Evolutionary conservation across 2,888 invertebrate species (phyloP), one percentile per base, ranked within the genome.

Genomic region (Platycheirus albimanus): DNA sequence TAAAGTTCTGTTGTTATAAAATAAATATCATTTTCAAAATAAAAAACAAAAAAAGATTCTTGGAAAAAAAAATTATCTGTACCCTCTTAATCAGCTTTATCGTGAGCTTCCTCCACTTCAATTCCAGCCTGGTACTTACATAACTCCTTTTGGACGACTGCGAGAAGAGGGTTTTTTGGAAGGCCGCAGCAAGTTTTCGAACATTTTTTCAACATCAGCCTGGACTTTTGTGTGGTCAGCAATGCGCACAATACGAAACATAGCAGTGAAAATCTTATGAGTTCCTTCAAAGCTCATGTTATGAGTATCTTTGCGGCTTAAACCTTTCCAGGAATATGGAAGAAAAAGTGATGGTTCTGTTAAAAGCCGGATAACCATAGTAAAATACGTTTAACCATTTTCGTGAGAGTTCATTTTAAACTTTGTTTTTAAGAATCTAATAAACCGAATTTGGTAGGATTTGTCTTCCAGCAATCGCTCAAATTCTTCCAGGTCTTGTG

Each of bases 251-350:
- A 28, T 49, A 28, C 49, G 13, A 51, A 51, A 30, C 52, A 52
- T 52, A 17, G 52, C 17, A 6, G 11, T 33, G 1, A 52, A 52
- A 5, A 17, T 13, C 8, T 15, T 52, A 33, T 52, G 52, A 0
- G 15, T 30, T 11, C 30, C 52, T 52, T 52, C 52, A 28, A 52
- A 52, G 2, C 52, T 52, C 0, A 52, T 3, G 4, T 52, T 52
- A 0, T 17, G 0, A 0, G 30, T 11, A 2, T 33, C 11, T 17
- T 33, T 52, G 17, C 17, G 52, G 1, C 33, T 8, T 11, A 52
- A 11, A n/a, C n/a, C n/a, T n/a, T n/a, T n/a, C n/a, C n/a, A n/a
- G n/a, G n/a, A n/a, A n/a, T n/a, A n/a, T n/a, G n/a, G n/a, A n/a
- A n/a, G n/a, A n/a, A n/a, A n/a, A n/a, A n/a, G n/a, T n/a, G n/a